Evolutionary conservation across 2,888 invertebrate genomes (phyloP).

Genomic region (Catocala fraxini): DNA sequence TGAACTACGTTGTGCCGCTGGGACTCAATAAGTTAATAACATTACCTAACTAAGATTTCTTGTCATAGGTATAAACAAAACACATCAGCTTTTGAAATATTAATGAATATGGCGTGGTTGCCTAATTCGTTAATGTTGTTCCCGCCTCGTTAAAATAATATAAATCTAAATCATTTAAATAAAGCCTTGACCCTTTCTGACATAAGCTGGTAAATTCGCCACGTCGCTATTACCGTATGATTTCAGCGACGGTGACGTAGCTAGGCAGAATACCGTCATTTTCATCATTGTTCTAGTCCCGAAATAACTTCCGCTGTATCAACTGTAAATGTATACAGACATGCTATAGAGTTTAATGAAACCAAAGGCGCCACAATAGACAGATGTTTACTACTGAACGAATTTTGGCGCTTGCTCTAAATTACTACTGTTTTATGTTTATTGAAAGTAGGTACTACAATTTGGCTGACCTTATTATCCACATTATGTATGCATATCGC

Average conservation of each 20-base stretch:
- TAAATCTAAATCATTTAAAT: conserved; percentile 26
- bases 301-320: conserved; percentile 28
- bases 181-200: conserved; percentile 12
- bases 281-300: conserved; percentile 25
- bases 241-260: conserved; percentile 1
- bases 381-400: conserved; percentile 41
- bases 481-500: no score
- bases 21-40: no score
- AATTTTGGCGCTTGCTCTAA: conserved; percentile 38
- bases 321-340: conserved; percentile 20
- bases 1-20: no score
- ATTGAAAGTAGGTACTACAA: no score
- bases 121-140: conserved; percentile 1
- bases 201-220: conserved; percentile 12
- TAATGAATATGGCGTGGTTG: neutral
- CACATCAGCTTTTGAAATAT: neutral
- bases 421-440: conserved; percentile 41
- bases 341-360: conserved; percentile 24
- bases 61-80: no score
- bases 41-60: no score
- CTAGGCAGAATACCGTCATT: conserved; percentile 10
- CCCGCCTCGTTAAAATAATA: conserved; percentile 29
- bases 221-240: conserved; percentile 21
- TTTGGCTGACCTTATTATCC: conserved; percentile 19
- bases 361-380: conserved; percentile 34